A percentile compares a stretch with the other conserved stretches of the same genome.
Conservation (phyloP, 2,113 vertebrate species). For the Gymnobelideus leadbeateri region DNA sequence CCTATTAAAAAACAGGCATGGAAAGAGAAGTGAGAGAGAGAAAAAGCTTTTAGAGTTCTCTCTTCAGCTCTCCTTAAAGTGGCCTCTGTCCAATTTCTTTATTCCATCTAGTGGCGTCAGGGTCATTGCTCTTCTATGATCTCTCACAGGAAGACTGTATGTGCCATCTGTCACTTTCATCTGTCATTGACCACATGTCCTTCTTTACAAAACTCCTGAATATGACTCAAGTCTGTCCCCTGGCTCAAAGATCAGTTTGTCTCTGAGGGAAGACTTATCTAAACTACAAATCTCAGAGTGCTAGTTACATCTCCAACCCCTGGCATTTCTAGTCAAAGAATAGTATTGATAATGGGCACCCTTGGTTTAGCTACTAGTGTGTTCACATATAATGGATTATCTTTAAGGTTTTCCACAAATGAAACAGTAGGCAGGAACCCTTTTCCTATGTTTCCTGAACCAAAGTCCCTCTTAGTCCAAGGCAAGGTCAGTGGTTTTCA, state of each 20-base stretch:
- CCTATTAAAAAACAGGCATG: background rate
- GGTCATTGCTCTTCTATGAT: background rate
- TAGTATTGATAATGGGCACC: background rate
- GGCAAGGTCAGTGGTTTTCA: background rate
- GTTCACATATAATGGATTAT: background rate
- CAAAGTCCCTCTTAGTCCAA: background rate
- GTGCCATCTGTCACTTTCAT: background rate
- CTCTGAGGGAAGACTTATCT: background rate
- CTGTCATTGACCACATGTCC: background rate
- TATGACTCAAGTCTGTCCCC: background rate
- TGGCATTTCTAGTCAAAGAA: background rate
- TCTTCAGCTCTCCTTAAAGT: background rate
- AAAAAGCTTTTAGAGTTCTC: background rate
- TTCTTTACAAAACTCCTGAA: background rate
- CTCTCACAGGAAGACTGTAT: background rate
- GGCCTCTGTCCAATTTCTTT: background rate
- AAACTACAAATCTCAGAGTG: background rate
- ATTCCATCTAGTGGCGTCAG: background rate
- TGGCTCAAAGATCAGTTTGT: background rate
- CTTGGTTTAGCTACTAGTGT: background rate
- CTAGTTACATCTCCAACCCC: background rate
- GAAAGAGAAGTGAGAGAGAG: background rate
- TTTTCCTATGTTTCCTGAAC: background rate
- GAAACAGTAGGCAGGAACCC: background rate
- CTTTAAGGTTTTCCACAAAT: background rate